phyloP scores from a whole-genome alignment of 2,797 vertebrate genomes.

The Anabacerthia variegaticeps region DNA sequence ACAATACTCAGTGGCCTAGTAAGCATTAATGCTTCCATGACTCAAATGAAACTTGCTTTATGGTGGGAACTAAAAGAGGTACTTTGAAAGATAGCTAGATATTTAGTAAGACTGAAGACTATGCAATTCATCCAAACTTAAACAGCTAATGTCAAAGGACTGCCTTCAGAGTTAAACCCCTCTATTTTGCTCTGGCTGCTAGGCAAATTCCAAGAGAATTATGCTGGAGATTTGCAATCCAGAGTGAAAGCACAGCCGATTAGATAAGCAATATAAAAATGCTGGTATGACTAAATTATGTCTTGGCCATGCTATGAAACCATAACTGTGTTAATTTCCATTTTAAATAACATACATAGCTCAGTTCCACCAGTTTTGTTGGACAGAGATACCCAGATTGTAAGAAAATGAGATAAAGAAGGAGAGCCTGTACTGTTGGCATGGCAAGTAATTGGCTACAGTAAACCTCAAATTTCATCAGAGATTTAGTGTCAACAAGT shows the following conservation, averaged over 20 bases:
- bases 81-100: not conserved
- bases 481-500: constrained; percentile 51
- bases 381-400: not conserved
- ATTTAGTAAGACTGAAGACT: not conserved
- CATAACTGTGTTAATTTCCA: not conserved
- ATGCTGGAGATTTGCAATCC: not conserved
- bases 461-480: not conserved
- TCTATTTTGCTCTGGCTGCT: not conserved
- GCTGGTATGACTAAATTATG: not conserved
- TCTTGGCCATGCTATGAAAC: constrained; percentile 2
- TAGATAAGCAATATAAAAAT: constrained; percentile 48
- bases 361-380: not conserved
- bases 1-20: not conserved
- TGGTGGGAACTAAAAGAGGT: not conserved
- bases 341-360: not conserved
- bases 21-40: not conserved
- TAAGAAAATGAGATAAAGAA: not conserved
- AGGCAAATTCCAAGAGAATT: constrained; percentile 7
- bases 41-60: not conserved
- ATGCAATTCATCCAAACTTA: not conserved
- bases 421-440: not conserved
- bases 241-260: not conserved
- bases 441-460: not conserved
- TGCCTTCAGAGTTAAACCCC: not conserved
- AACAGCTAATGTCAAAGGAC: not conserved